These are phyloP conservation scores for Papilio demoleus DNA, from an alignment of 2,888 invertebrate species.

Conservation along the genomic window DNA sequence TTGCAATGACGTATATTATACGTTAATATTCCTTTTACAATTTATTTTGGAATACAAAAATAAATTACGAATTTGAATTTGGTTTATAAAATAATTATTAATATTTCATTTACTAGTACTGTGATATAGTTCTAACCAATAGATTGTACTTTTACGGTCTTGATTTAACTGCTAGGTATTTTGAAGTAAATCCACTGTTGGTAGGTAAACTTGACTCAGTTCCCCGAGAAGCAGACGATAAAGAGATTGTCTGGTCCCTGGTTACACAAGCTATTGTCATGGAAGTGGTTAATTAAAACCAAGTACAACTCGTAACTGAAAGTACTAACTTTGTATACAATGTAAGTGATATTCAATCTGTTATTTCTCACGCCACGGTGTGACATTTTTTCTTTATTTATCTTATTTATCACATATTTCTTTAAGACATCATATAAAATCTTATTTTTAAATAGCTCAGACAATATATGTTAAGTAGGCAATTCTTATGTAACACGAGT, in stretches of 20 bases:
- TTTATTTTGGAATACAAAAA: too few relatives aligned
- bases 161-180: too few relatives aligned
- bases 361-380: not conserved
- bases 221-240: not conserved
- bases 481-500: conserved; percentile 9
- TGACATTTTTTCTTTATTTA: not conserved
- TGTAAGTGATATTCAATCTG: conserved; percentile 6
- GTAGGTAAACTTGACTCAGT: too few relatives aligned
- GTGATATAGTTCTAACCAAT: too few relatives aligned
- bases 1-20: too few relatives aligned
- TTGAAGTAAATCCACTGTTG: too few relatives aligned
- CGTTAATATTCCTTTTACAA: too few relatives aligned
- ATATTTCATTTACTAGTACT: too few relatives aligned
- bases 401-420: not conserved
- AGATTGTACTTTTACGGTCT: too few relatives aligned
- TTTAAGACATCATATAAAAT: not conserved
- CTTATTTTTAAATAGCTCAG: too few relatives aligned
- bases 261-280: conserved; percentile 26
- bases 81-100: too few relatives aligned
- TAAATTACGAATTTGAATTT: too few relatives aligned
- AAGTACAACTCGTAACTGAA: not conserved
- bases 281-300: conserved; percentile 23
- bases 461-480: conserved; percentile 2
- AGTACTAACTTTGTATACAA: conserved; percentile 11
- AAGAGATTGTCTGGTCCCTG: conserved; percentile 1